These are phyloP conservation scores for Enteromius unitaeniatus DNA, from an alignment of 2,797 vertebrate genomes.

Conservation along the genomic window DNA sequence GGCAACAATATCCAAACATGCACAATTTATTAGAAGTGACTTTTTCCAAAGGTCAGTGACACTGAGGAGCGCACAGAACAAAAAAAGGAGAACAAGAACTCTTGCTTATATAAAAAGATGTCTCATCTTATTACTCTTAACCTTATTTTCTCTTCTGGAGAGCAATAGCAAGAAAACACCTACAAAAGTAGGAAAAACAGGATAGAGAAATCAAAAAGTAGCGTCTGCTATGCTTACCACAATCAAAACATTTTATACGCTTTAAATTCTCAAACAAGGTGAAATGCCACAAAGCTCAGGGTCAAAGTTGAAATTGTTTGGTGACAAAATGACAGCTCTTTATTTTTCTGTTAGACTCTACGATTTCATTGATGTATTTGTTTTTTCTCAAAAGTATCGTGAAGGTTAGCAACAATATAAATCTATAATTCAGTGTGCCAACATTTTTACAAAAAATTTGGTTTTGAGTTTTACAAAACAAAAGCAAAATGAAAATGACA, in stretches of 20 bases:
- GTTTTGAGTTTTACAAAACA: conserved; percentile 64
- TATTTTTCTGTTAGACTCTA: conserved; percentile 62
- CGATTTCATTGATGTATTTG: conserved; percentile 47
- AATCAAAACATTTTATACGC: conserved; percentile 19
- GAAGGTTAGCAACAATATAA: conserved; percentile 66
- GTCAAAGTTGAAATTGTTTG: conserved; percentile 57
- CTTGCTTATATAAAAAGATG: not conserved
- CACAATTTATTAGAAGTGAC: conserved; percentile 44
- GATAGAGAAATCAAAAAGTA: not conserved
- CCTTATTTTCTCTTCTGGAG: not conserved
- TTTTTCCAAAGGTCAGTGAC: conserved; percentile 25
- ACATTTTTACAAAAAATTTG: conserved; percentile 68
- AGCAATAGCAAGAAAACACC: conserved; percentile 13
- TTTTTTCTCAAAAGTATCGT: conserved; percentile 61
- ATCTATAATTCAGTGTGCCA: conserved; percentile 68
- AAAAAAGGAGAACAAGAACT: not conserved
- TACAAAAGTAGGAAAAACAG: not conserved
- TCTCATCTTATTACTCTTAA: conserved; percentile 1
- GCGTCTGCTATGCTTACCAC: conserved; percentile 4
- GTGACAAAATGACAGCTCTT: conserved; percentile 62
- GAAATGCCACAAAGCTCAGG: conserved; percentile 59
- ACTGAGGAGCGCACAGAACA: conserved; percentile 11
- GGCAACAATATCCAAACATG: conserved; percentile 42
- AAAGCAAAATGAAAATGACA: conserved; percentile 51
- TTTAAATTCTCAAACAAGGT: conserved; percentile 15